Percentiles rank a stretch among this genome's conserved stretches.
phyloP scores from a whole-genome alignment of 2,113 vertebrate species.

The Marmota monax region DNA sequence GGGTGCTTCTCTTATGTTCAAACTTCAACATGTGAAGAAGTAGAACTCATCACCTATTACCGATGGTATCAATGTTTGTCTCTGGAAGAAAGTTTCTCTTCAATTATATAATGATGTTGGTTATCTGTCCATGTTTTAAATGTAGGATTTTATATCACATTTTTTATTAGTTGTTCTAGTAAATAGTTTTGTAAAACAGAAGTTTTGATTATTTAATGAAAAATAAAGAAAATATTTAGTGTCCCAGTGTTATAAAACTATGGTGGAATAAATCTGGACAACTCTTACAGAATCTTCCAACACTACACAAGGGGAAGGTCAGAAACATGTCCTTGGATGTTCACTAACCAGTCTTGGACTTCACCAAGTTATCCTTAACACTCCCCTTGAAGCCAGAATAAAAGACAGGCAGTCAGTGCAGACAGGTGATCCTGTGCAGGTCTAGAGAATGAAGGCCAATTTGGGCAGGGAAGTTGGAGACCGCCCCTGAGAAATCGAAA shows the following conservation, averaged over 20 bases:
- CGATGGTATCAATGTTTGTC: background rate
- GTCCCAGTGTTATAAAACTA: background rate
- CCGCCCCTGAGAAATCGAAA: no score
- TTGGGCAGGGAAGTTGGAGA: no score
- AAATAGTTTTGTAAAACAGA: slow-evolving; percentile 66
- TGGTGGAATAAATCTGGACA: background rate
- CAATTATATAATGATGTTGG: background rate
- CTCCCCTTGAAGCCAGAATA: background rate
- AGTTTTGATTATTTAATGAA: slow-evolving; percentile 41
- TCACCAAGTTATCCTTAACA: background rate
- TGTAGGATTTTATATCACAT: background rate
- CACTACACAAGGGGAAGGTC: background rate
- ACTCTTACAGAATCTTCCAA: background rate
- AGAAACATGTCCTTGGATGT: background rate
- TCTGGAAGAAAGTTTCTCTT: slow-evolving; percentile 40
- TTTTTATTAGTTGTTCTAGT: slow-evolving; percentile 63
- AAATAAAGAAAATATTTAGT: background rate
- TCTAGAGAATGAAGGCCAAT: no score
- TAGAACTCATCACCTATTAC: no score
- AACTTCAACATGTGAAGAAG: no score
- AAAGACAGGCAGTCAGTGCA: no score
- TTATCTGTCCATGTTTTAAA: background rate
- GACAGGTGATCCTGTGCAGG: no score
- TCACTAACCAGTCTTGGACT: background rate
- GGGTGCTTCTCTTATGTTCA: no score